phyloP scores from a whole-genome alignment of 2,888 invertebrate genomes.

The Lutraria lutraria region DNA sequence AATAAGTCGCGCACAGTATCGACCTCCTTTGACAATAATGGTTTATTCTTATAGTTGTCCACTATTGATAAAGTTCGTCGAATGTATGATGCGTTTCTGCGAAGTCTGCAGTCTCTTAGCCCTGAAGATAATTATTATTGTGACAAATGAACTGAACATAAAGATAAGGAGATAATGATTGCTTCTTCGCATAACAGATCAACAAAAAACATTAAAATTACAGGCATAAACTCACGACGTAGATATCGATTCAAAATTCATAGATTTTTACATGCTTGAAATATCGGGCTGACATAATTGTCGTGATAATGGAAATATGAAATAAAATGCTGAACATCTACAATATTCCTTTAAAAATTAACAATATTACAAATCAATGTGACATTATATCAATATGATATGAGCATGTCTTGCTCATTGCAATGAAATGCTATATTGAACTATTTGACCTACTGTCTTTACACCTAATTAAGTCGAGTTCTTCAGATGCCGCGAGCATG shows the following conservation, averaged over 20 bases:
- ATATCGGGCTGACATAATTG: too few relatives aligned
- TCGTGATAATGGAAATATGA: too few relatives aligned
- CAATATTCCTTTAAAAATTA: too few relatives aligned
- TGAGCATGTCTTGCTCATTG: not conserved
- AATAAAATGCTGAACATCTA: too few relatives aligned
- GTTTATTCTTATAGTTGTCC: not conserved
- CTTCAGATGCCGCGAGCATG: conserved; percentile 4
- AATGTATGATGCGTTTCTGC: conserved; percentile 11
- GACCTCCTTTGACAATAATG: not conserved
- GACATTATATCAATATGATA: too few relatives aligned
- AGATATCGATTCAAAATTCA: too few relatives aligned
- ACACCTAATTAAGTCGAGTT: conserved; percentile 10
- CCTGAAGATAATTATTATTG: not conserved
- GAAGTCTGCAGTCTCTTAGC: conserved; percentile 26
- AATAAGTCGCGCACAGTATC: not conserved
- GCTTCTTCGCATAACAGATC: too few relatives aligned
- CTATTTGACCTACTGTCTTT: conserved; percentile 32
- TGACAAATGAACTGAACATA: not conserved
- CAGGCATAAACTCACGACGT: too few relatives aligned
- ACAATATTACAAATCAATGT: too few relatives aligned
- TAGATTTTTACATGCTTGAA: too few relatives aligned
- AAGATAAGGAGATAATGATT: too few relatives aligned
- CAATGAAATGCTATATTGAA: not conserved
- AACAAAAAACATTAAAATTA: too few relatives aligned
- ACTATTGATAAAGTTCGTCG: conserved; percentile 8